Evolutionary conservation across 1,140 invertebrate species (phyloP).

Genomic region (Solen grandis): DNA sequence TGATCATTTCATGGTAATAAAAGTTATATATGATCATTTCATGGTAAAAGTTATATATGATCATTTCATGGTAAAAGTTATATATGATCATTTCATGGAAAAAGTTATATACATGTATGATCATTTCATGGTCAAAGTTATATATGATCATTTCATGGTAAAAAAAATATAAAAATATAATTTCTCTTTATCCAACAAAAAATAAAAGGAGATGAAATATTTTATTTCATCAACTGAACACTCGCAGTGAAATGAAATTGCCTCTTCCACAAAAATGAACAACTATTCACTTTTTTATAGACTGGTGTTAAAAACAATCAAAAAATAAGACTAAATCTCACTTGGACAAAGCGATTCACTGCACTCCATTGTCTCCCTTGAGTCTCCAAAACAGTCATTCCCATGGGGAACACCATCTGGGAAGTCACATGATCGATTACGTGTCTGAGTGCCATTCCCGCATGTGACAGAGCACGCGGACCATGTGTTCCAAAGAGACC

Average conservation of each 20-base stretch:
- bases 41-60: no score
- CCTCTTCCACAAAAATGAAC: not conserved
- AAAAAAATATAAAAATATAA: no score
- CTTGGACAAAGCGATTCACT: conserved; percentile 33
- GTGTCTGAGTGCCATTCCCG: conserved; percentile 57
- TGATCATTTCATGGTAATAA: no score
- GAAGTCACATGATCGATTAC: conserved; percentile 41
- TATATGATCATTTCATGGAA: no score
- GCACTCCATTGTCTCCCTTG: not conserved
- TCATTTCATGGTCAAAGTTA: no score
- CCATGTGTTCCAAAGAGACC: conserved; percentile 64
- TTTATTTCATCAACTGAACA: not conserved
- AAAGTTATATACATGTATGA: no score
- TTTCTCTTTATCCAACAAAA: no score
- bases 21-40: no score
- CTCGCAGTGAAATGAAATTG: not conserved
- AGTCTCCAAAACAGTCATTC: conserved; percentile 10
- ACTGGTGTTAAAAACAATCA: not conserved
- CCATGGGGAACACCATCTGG: conserved; percentile 70
- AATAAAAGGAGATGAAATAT: no score
- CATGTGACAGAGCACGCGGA: conserved; percentile 63
- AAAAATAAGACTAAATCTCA: conserved; percentile 65
- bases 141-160: no score
- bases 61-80: no score
- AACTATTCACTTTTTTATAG: not conserved